These are phyloP conservation scores for Aleiodes sp. DNA, from an alignment of 1,140 invertebrate genomes.

Conservation along the genomic window DNA sequence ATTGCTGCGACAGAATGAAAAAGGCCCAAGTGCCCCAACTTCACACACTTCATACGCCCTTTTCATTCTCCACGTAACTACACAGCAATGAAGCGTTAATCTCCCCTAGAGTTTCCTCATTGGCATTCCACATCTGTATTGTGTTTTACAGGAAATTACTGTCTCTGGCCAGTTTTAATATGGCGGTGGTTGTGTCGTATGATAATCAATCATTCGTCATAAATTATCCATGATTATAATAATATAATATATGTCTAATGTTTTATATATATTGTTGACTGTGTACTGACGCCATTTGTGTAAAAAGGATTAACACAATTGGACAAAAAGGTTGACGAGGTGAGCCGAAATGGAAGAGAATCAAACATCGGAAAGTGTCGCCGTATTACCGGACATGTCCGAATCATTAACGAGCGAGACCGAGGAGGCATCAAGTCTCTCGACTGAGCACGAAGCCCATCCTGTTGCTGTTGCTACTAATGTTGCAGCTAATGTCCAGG, in stretches of 20 bases:
- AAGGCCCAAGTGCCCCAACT: too few species aligned
- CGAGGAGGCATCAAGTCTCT: constrained; percentile 60
- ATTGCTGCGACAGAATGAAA: not conserved
- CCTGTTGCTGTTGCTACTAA: constrained; percentile 58
- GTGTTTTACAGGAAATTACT: not conserved
- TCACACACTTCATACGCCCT: too few species aligned
- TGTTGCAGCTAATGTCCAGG: constrained; percentile 56
- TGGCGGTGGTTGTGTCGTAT: not conserved
- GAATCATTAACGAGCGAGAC: constrained; percentile 69
- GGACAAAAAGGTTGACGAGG: constrained; percentile 25
- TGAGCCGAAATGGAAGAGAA: constrained; percentile 66
- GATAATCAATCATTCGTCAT: not conserved
- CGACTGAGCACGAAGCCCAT: constrained; percentile 62
- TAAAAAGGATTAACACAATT: constrained; percentile 17
- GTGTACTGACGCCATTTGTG: constrained; percentile 10
- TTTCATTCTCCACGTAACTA: too few species aligned
- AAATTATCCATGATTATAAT: not conserved
- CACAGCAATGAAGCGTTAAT: not conserved
- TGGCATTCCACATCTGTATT: not conserved
- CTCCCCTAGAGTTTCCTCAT: not conserved
- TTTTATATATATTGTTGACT: not conserved
- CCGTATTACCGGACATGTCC: constrained; percentile 70
- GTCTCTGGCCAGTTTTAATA: not conserved
- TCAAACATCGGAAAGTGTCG: constrained; percentile 69
- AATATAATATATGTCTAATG: not conserved